Evolutionary conservation across 92 coral and sea anemone species (phyloP).

Genomic region (Blastomussa wellsi): DNA sequence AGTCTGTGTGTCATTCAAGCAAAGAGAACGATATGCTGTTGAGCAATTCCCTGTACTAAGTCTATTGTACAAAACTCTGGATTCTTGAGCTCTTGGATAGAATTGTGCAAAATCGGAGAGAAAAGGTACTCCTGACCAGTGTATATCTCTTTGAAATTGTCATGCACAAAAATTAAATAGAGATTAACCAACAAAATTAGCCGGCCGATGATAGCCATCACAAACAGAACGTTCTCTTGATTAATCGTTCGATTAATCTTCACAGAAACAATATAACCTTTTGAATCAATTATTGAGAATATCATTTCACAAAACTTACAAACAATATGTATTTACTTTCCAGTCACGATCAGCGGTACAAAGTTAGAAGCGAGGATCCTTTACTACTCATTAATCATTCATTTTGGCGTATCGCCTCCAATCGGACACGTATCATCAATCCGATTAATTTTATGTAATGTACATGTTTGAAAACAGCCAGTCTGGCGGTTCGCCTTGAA

Average conservation of each 20-base stretch:
- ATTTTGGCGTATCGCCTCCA: neutral
- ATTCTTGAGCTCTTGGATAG: neutral
- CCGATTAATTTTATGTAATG: too few relatives aligned
- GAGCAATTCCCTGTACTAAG: neutral
- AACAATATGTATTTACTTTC: neutral
- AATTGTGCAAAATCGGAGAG: neutral
- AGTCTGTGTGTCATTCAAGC: neutral
- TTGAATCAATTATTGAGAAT: too few relatives aligned
- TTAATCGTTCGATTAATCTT: neutral
- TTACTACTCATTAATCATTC: conserved; percentile 25
- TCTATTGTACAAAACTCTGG: neutral
- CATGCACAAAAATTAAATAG: neutral
- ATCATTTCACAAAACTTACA: neutral
- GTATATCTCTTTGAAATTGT: neutral
- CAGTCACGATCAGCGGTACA: neutral
- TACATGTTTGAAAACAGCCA: neutral
- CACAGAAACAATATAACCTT: neutral
- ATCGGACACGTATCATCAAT: neutral
- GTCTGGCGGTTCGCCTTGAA: neutral
- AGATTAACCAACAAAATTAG: neutral
- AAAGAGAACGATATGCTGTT: neutral
- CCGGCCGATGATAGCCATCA: conserved; percentile 3
- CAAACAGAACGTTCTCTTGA: neutral
- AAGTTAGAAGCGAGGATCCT: neutral
- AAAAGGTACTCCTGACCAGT: neutral